Conservation (phyloP, 2,113 vertebrate species). For the Strix uralensis region DNA sequence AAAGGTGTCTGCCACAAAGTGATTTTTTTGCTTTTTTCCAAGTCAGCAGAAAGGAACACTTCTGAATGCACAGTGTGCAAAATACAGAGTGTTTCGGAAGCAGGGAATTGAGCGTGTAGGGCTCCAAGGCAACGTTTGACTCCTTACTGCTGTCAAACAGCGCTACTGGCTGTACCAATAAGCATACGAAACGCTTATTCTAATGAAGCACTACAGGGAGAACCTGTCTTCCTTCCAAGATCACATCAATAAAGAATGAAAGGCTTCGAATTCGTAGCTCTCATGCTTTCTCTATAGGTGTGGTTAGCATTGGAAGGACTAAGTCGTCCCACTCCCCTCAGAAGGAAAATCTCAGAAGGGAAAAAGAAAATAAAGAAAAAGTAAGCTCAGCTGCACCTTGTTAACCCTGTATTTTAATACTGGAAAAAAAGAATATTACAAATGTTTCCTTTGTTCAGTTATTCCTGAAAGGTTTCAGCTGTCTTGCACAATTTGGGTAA, state of each 20-base stretch:
- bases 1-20: background rate
- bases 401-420: background rate
- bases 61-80: background rate
- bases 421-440: background rate
- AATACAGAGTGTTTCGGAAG: background rate
- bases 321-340: background rate
- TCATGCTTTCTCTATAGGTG: background rate
- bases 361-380: background rate
- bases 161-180: background rate
- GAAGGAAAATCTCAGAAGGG: background rate
- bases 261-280: background rate
- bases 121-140: background rate
- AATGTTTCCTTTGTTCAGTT: background rate
- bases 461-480: conserved; percentile 40
- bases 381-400: background rate
- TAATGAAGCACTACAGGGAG: background rate
- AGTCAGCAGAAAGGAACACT: background rate
- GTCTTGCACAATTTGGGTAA: background rate
- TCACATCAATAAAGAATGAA: background rate
- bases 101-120: background rate
- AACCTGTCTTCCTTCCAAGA: background rate
- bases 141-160: background rate
- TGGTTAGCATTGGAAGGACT: background rate
- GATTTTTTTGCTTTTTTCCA: background rate
- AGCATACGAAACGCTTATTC: background rate